A percentile compares a stretch with the other conserved stretches of the same genome.
phyloP scores from a whole-genome alignment of 2,113 vertebrate species.

The Pangasianodon gigas region DNA sequence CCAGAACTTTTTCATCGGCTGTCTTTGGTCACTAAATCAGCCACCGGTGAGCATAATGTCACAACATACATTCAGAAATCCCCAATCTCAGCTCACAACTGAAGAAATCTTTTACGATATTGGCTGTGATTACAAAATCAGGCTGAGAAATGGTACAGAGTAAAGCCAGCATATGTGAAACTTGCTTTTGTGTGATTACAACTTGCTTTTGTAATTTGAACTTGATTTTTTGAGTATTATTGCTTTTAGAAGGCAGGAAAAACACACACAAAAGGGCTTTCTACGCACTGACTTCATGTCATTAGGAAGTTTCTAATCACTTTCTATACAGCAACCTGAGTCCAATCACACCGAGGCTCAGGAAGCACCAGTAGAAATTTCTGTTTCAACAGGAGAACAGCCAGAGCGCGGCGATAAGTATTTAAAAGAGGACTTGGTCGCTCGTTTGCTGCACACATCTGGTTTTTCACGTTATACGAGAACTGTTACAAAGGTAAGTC shows the following conservation, averaged over 20 bases:
- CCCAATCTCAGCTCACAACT: background rate
- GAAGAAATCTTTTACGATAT: background rate
- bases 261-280: background rate
- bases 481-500: background rate
- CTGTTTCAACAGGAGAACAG: background rate
- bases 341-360: background rate
- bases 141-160: no score
- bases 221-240: background rate
- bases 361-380: background rate
- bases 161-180: background rate
- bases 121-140: no score
- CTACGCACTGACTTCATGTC: background rate
- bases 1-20: background rate
- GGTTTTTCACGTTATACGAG: slow-evolving; percentile 49
- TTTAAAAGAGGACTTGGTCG: background rate
- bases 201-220: background rate
- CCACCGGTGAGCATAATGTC: background rate
- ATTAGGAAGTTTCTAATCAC: background rate
- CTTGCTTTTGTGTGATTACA: background rate
- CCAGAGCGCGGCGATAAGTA: background rate
- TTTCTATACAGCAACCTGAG: background rate
- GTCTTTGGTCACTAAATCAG: background rate
- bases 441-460: background rate
- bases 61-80: background rate
- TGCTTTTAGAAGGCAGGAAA: no score